Evolutionary conservation across 2,888 invertebrate species (phyloP), one percentile per base, ranked within the genome.

Genomic region (Pegoplata infirma): DNA sequence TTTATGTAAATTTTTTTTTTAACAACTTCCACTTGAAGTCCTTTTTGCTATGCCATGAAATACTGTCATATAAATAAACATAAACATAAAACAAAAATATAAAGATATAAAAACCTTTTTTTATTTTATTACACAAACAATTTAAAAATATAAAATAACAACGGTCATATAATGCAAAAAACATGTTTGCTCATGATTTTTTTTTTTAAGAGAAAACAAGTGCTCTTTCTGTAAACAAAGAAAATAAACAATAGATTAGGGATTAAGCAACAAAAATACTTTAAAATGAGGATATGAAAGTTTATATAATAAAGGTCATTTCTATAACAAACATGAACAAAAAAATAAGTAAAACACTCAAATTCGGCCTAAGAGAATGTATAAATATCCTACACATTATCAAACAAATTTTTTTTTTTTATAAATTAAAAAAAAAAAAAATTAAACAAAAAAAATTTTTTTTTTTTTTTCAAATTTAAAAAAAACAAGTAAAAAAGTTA

Each of bases 161-260:
- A 10, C n/a, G 12, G 14, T 44, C 32, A 25, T 51, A 10, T 10
- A 40, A 59, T 19, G 5, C 40, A 51, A 40, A 53, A 55, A 58
- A 23, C 10, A 40, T 59, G 36, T 56, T 53, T 40, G 17, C 21
- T 53, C 53, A 53, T 46, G 28, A 40, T 49, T 21, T 51, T 25
- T 44, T 44, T 19, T 40, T 58, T 76, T 69, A 49, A 55, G 44
- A 51, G 49, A 23, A 66, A 47, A 55, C 71, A 72, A 72, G 66
- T 76, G 53, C 53, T 55, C 59, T 55, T 56, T n/a, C 14, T n/a
- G 5, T 40, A n/a, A 40, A 40, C 36, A 40, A 40, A 40, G n/a
- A n/a, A 40, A 40, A 12, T 61, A 17, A 67, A 72, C 67, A 72
- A 76, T 67, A 55, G 55, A 72, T 66, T 61, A 46, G 67, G 55